Percentiles rank a stretch among this genome's conserved stretches.
Conservation (phyloP, 1,140 invertebrate species). For the Helicorthomorpha holstii region DNA sequence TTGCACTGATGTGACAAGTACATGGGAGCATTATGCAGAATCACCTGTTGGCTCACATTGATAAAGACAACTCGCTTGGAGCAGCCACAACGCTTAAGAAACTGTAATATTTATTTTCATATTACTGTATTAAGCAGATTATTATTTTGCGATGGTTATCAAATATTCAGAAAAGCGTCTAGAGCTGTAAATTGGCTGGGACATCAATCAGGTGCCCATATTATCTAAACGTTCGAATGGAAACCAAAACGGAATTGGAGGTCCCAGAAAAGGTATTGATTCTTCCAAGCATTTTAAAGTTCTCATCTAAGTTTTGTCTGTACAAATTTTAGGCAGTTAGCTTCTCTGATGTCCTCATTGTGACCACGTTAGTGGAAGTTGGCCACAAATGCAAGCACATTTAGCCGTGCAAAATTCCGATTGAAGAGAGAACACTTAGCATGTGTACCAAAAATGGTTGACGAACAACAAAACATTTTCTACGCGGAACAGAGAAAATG, state of each 20-base stretch:
- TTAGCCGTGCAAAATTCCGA: not conserved
- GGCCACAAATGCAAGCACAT: constrained; percentile 2
- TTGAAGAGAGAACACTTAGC: not conserved
- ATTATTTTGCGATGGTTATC: not conserved
- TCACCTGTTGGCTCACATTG: not conserved
- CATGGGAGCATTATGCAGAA: not conserved
- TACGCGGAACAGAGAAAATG: not conserved
- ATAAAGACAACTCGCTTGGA: not conserved
- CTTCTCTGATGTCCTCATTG: constrained; percentile 2
- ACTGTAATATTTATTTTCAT: not conserved
- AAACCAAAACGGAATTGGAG: not conserved
- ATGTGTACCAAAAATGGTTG: not conserved
- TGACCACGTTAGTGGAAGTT: not conserved
- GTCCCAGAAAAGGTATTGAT: not conserved
- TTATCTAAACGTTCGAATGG: not conserved
- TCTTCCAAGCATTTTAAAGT: not conserved
- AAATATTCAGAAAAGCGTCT: not conserved
- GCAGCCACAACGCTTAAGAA: not conserved
- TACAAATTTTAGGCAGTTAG: not conserved
- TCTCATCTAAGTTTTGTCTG: not conserved
- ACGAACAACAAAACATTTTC: not conserved
- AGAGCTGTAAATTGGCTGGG: not conserved
- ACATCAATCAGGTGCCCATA: not conserved
- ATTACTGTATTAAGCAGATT: not conserved
- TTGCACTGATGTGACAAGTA: not conserved